A percentile compares a stretch with the other conserved stretches of the same genome.
Evolutionary conservation across 2,797 vertebrate species (phyloP).

Genomic region (Novumbra hubbsi): DNA sequence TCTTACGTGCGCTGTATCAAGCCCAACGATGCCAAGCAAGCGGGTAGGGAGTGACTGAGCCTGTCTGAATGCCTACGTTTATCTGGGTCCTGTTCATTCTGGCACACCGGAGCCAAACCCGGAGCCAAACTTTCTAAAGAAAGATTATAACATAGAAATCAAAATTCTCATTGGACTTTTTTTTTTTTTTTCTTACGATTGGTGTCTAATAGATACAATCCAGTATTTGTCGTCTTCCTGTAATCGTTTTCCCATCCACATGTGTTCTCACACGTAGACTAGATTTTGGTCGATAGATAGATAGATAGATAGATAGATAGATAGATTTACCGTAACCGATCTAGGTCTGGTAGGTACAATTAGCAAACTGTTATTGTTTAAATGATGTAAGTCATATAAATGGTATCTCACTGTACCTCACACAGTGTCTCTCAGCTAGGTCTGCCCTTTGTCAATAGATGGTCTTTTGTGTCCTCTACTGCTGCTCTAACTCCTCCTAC

Average conservation of each 20-base stretch:
- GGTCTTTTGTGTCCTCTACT: constrained; percentile 4
- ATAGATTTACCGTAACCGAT: neutral
- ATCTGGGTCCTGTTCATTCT: neutral
- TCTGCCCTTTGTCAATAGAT: constrained; percentile 44
- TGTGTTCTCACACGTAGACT: neutral
- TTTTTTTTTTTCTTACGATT: neutral
- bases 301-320: neutral
- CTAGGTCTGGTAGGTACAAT: neutral
- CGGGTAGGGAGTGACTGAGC: constrained; percentile 70
- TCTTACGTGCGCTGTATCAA: constrained; percentile 98
- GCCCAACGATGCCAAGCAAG: constrained; percentile 95
- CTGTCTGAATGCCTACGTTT: no score
- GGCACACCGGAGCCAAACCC: neutral
- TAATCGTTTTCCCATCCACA: neutral
- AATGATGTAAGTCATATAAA: constrained; percentile 34
- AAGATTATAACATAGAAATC: neutral
- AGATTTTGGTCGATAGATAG: neutral
- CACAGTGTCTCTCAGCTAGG: constrained; percentile 44
- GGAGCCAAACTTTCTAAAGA: neutral
- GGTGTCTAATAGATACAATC: neutral
- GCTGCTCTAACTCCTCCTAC: constrained; percentile 19
- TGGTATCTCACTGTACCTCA: constrained; percentile 33
- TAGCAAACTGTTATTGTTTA: neutral
- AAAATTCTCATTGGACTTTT: neutral
- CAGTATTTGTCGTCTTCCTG: no score